phyloP scores from a whole-genome alignment of 2,797 vertebrate genomes.

The Lacerta bilineata region DNA sequence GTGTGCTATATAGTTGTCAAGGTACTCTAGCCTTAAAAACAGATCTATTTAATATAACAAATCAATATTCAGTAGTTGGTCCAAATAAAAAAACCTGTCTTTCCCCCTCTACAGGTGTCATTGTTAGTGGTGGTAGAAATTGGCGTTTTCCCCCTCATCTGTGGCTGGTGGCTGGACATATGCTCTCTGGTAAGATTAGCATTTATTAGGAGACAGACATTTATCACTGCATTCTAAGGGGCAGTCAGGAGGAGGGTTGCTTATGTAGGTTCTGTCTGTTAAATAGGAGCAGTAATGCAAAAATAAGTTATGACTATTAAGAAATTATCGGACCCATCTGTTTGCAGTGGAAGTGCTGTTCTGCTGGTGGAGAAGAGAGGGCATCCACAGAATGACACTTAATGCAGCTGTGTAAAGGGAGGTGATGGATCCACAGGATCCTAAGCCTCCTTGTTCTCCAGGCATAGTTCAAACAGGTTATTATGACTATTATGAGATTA shows the following conservation, averaged over 20 bases:
- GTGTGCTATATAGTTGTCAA: slow-evolving; percentile 98
- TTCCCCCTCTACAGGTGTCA: slow-evolving; percentile 85
- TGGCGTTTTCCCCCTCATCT: slow-evolving; percentile 96
- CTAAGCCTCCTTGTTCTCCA: no score
- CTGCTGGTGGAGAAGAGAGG: not conserved
- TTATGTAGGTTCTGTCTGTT: not conserved
- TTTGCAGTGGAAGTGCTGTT: not conserved
- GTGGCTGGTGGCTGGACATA: slow-evolving; percentile 99
- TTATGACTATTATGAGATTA: no score
- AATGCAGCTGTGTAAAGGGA: not conserved
- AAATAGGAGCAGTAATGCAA: not conserved
- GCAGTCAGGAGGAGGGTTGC: not conserved
- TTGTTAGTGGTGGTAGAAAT: slow-evolving; percentile 96
- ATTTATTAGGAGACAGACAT: not conserved
- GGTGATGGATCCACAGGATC: not conserved
- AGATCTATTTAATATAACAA: not conserved
- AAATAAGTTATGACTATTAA: not conserved
- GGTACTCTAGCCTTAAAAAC: slow-evolving; percentile 78
- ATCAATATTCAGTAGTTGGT: slow-evolving; percentile 42
- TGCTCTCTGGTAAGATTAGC: slow-evolving; percentile 92
- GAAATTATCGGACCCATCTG: not conserved
- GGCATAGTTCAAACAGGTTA: no score
- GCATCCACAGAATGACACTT: no score
- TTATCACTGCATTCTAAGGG: not conserved
- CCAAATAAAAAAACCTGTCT: slow-evolving; percentile 23